Evolutionary conservation across 2,888 invertebrate genomes (phyloP), one percentile per base, ranked within the genome.

Genomic region (Pseudoips prasinana): DNA sequence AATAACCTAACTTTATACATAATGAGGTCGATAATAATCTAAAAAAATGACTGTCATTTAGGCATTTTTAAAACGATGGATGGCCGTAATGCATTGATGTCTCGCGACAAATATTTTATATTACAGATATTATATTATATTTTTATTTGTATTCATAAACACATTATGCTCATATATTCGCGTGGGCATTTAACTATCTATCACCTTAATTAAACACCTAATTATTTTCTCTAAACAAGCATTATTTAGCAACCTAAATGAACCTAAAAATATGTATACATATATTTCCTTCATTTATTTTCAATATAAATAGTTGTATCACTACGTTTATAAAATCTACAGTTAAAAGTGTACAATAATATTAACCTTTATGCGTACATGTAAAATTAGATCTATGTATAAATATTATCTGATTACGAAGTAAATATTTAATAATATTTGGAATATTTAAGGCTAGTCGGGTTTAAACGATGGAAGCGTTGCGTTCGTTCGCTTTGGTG

Each of bases 361-460:
- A 74, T 76, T 77, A 78, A 64, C 75, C 53, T 83, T 82, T 83
- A 83, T 82, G 81, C 81, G 78, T 84, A 84, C 68, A 80, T 86
- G 83, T 86, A 86, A 82, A 84, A 76, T 83, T 87, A 86, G 75
- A 81, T 81, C 80, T 84, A 78, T 84, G 70, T 76, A 84, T 85
- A 86, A 85, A 87, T 86, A 85, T 83, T 82, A 77, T 86, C 73
- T 82, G 84, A 84, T 87, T 84, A 78, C 69, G 77, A 76, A 73
- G 84, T 86, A 86, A 87, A 88, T 85, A n/a, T 87, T 87, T 86
- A 84, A 86, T 14, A 86, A 73, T 84, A 74, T 87, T 87, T 86
- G 85, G 87, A 84, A 87, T 81, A 71, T 80, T 64, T 84, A 84
- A 85, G 85, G 85, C 87, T 86, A 82, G 53, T 63, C 56, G 59